Evolutionary conservation across 1,140 invertebrate species (phyloP), one percentile per base, ranked within the genome.

Genomic region (Cherax quadricarinatus): DNA sequence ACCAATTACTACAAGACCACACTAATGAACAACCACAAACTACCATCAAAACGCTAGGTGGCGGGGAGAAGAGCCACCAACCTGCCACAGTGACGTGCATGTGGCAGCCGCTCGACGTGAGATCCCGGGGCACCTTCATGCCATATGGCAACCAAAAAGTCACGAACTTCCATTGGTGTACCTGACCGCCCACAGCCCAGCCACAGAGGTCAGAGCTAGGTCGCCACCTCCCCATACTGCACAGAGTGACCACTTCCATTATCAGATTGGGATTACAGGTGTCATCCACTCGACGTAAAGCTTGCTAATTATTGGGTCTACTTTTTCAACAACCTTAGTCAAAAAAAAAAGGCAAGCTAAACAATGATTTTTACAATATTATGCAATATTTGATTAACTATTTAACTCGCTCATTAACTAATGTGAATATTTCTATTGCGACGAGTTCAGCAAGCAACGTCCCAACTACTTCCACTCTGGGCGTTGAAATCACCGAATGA

Each of bases 101-200:
- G 57, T 60, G 57, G 57, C 57, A 60, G 57, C 57, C 57, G 57
- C 57, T 60, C 16, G 57, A 60, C 57, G 57, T 60, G 1, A 60
- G 57, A 16, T 60, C 57, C 57, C 57, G 21, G 83, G 53, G 41
- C 4, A 57, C 18, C 48, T 57, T 82, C 79, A 79, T 89, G 87
- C 87, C 87, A 82, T 89, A 89, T 89, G 88, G 88, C 80, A 48
- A 53, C 12, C 62, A 51, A 53, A 62, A 14, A 49, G 48, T 89
- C 88, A 89, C 88, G 88, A 81, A 89, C 79, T 21, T 70, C 60
- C 88, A 73, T 48, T 16, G 80, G 80, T 60, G 21, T 49, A 12
- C n/a, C 14, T 2, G 16, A n/a, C 60, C 16, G 21, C 53, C 88
- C n/a, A 51, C 78, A 51, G 53, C 48, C 84, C 24, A 10, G 16